Percentiles rank a stretch among this genome's conserved stretches.
phyloP scores from a whole-genome alignment of 2,113 vertebrate species.

The Psilopogon haemacephalus region DNA sequence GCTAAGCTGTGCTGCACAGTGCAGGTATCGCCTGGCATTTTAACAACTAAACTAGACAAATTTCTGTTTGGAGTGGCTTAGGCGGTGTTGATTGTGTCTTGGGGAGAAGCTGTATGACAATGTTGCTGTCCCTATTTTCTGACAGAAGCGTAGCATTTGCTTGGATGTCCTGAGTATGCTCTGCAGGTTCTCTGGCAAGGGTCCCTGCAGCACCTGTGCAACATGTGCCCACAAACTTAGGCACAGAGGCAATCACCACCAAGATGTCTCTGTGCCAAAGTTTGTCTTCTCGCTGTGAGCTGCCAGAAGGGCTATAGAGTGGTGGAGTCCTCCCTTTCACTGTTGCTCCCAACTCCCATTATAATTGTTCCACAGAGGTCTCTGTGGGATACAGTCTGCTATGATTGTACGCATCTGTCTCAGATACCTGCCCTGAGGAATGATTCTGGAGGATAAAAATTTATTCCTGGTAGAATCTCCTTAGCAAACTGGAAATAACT shows the following conservation, averaged over 20 bases:
- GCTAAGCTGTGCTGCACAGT: not conserved
- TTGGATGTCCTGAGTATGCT: not conserved
- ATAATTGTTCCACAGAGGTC: not conserved
- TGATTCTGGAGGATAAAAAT: not conserved
- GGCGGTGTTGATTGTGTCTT: not conserved
- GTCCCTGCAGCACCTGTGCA: not conserved
- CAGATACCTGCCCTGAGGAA: not conserved
- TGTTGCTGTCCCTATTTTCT: not conserved
- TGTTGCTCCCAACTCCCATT: not conserved
- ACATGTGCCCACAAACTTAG: not conserved
- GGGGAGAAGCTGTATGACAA: not conserved
- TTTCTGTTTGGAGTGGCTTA: not conserved
- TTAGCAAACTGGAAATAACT: not conserved
- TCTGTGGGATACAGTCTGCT: not conserved
- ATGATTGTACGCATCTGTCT: not conserved
- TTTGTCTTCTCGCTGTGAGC: not conserved
- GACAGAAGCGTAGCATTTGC: not conserved
- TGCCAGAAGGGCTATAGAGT: not conserved
- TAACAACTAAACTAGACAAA: not conserved
- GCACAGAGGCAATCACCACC: not conserved
- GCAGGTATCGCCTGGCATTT: not conserved
- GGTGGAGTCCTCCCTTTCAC: not conserved
- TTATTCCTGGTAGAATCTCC: not conserved
- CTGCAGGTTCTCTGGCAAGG: not conserved
- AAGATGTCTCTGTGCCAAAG: accelerated